Conservation (phyloP, 2,888 invertebrate species). For the Atethmia centrago region DNA sequence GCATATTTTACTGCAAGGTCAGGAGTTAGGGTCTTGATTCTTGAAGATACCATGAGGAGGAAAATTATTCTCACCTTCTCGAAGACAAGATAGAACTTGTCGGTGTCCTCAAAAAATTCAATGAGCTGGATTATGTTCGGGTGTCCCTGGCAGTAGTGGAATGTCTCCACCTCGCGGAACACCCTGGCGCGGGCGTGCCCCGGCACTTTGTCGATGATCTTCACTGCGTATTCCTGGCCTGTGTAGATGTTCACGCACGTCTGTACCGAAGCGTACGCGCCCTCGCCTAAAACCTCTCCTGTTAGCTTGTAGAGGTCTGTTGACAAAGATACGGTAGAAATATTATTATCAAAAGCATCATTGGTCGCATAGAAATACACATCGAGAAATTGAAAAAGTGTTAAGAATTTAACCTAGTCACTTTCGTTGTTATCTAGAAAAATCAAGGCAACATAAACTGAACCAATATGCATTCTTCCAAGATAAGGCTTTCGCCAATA, state of each 20-base stretch:
- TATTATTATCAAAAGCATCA: not conserved
- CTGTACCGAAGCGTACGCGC: conserved; percentile 98
- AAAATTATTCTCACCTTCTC: conserved; percentile 93
- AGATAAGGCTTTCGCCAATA: conserved; percentile 45
- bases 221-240: conserved; percentile 98
- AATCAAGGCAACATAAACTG: conserved; percentile 26
- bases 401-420: conserved; percentile 11
- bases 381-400: not conserved
- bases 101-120: conserved; percentile 99
- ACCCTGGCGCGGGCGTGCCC: conserved; percentile 98
- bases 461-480: conserved; percentile 33
- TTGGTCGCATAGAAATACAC: not conserved
- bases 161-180: conserved; percentile 99
- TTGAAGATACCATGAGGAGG: not conserved
- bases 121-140: conserved; percentile 99
- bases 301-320: conserved; percentile 98
- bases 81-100: conserved; percentile 99
- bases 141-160: conserved; percentile 99
- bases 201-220: conserved; percentile 98
- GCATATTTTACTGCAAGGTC: not conserved
- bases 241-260: conserved; percentile 98
- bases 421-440: conserved; percentile 19
- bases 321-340: conserved; percentile 68
- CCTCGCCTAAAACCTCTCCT: conserved; percentile 98
- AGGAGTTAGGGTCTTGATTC: not conserved